Conservation (phyloP, 2,797 vertebrate species). For the Syncerus caffer region DNA sequence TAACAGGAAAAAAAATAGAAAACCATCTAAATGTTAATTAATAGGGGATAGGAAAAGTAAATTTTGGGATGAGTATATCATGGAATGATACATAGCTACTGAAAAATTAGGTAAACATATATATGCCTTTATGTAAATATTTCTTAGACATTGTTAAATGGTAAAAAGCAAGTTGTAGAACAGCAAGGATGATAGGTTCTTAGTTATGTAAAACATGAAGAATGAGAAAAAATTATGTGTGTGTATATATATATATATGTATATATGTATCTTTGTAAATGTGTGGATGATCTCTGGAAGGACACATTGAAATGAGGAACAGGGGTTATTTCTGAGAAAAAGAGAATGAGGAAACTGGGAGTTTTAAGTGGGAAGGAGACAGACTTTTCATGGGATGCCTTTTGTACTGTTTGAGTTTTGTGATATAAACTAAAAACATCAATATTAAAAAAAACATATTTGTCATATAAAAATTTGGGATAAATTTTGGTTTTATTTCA, state of each 20-base stretch:
- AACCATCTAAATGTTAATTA: background rate
- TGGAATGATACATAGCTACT: background rate
- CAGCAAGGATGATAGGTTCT: background rate
- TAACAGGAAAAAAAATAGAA: background rate
- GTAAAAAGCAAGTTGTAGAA: background rate
- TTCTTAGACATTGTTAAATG: background rate
- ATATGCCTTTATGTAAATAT: background rate
- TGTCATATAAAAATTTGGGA: background rate
- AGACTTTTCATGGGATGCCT: background rate
- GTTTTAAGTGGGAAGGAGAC: background rate
- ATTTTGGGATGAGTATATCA: background rate
- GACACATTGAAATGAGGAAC: background rate
- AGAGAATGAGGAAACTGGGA: background rate
- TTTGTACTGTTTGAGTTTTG: background rate
- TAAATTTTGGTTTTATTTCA: constrained; percentile 6
- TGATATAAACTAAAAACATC: background rate
- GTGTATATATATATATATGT: no score
- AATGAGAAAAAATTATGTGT: background rate
- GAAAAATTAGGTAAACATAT: background rate
- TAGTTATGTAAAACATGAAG: background rate
- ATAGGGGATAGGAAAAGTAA: background rate
- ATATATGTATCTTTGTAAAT: background rate
- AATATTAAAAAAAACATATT: background rate
- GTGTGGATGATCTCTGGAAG: background rate
- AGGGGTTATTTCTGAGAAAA: background rate